Base-by-base conservation (phyloP, 2,113 vertebrate species). In the Misgurnus mizolepis region DNA sequence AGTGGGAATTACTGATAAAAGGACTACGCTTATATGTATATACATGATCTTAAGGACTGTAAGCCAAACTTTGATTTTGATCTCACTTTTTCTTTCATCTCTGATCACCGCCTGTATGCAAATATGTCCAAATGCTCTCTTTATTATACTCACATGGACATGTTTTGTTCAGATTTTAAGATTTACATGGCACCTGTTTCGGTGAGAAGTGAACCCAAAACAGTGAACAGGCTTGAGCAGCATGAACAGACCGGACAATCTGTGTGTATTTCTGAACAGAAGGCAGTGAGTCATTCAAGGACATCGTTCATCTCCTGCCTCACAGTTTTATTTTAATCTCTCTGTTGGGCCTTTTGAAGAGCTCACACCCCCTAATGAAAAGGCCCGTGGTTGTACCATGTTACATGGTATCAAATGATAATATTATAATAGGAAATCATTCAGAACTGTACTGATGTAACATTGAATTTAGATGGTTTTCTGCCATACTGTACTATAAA, bases 161-260 rank as follows among this genome's bases (percentile, higher is more conserved):
- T 34, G 27, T 34, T 34, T 34, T 34, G 27, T 34, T 34, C 27
- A 34, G 27, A 34, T 34, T 34, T 34, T 34, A 34, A 34, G 27
- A 34, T 34, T 34, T 34, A 34, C 27, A 34, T 34, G 67, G 70
- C 39, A 56, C 56, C 66, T 72, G 66, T 76, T 65, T 61, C 27
- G 27, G 74, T 45, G 53, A 55, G 64, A 55, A 27, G 34, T 15
- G 61, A 67, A 77, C 45, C 79, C 83, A 82, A 83, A 70, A n/a
- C 67, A 50, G 53, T 60, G 64, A 86, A 77, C 85, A 72, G 53
- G 84, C 83, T 68, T 69, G 58, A 49, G 56, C 18, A 65, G 78
- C 80, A 41, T 67, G 22, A 83, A 73, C 70, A 73, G 70, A 60
- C 39, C 39, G 67, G 76, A 76, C 56, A 34, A 70, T 39, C 74